Conservation (phyloP, 2,888 invertebrate genomes). For the Cantharis lateralis region DNA sequence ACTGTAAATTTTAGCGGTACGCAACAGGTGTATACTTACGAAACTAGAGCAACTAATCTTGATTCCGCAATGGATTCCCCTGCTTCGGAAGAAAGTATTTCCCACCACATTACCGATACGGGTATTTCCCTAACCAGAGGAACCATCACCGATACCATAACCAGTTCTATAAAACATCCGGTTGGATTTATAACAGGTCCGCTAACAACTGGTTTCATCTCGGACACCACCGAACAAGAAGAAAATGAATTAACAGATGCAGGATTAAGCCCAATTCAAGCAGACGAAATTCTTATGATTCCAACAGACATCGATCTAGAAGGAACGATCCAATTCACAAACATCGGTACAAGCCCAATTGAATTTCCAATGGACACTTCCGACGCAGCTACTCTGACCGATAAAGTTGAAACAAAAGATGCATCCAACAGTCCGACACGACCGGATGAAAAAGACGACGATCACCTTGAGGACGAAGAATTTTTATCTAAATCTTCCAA, state of each 20-base stretch:
- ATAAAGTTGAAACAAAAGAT: conserved; percentile 59
- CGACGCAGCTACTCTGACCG: conserved; percentile 60
- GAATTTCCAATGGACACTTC: conserved; percentile 59
- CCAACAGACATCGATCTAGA: conserved; percentile 51
- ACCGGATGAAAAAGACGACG: conserved; percentile 46
- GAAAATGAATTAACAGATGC: conserved; percentile 62
- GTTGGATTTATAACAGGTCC: conserved; percentile 50
- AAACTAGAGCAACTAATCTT: conserved; percentile 47
- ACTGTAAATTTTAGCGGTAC: conserved; percentile 59
- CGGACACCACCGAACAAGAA: conserved; percentile 56
- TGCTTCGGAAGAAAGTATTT: conserved; percentile 57
- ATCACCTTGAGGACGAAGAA: conserved; percentile 50
- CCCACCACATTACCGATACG: conserved; percentile 61
- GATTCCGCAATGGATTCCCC: conserved; percentile 47
- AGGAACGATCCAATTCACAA: conserved; percentile 54
- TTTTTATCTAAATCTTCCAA: conserved; percentile 50
- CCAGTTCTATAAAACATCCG: conserved; percentile 54
- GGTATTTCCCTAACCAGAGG: conserved; percentile 61
- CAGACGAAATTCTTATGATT: conserved; percentile 54
- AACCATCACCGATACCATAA: conserved; percentile 56
- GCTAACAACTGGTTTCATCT: conserved; percentile 55
- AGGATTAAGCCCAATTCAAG: conserved; percentile 61
- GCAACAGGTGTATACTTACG: conserved; percentile 59
- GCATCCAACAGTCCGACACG: conserved; percentile 60
- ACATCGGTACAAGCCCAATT: conserved; percentile 59